These are phyloP conservation scores for Aythya fuligula DNA, from an alignment of 2,797 vertebrate species.

Conservation along the genomic window DNA sequence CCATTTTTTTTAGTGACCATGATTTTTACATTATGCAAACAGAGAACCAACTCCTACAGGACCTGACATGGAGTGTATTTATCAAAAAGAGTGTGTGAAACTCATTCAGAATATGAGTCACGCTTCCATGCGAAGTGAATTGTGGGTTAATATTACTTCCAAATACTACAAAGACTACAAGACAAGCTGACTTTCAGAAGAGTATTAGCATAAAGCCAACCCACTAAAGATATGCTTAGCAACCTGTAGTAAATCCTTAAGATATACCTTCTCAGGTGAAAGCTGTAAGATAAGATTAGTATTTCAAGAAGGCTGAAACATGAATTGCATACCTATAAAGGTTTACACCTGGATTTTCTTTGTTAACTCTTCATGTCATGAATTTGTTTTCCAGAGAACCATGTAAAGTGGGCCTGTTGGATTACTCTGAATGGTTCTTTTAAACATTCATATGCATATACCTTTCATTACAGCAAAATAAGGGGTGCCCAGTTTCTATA, in stretches of 20 bases:
- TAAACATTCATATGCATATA: not conserved
- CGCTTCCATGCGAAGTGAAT: not conserved
- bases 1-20: not conserved
- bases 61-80: not conserved
- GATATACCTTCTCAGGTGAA: accelerated
- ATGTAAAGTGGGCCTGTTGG: not conserved
- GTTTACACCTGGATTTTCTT: not conserved
- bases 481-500: not conserved
- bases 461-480: not conserved
- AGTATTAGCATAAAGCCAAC: not conserved
- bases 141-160: not conserved
- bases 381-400: not conserved
- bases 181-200: not conserved
- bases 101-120: not conserved
- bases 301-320: not conserved
- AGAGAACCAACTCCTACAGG: not conserved
- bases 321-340: not conserved
- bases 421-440: not conserved
- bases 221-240: not conserved
- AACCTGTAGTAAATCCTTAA: not conserved
- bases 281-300: not conserved
- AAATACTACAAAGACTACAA: not conserved
- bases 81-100: not conserved
- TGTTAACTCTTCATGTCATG: not conserved
- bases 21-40: not conserved